These are phyloP conservation scores for Periparus ater DNA, from an alignment of 2,797 vertebrate species.

Conservation along the genomic window DNA sequence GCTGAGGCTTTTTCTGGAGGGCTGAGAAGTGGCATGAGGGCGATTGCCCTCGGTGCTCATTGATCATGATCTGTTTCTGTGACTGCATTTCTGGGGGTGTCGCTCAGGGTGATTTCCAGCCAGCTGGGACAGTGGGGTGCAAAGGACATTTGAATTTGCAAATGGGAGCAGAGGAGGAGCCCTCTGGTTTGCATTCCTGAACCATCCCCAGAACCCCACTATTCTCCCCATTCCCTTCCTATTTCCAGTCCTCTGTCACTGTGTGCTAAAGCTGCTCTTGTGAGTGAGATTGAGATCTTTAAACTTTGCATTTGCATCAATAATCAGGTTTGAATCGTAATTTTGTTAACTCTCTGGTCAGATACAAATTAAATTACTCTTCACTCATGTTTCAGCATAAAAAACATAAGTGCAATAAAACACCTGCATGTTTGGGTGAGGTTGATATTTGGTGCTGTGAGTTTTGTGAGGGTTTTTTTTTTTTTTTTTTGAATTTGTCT, in stretches of 20 bases:
- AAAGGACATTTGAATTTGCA: background rate
- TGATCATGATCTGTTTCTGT: fast-evolving
- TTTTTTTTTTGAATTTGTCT: background rate
- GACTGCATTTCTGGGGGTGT: background rate
- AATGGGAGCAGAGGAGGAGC: background rate
- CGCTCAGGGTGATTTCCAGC: background rate
- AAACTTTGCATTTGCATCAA: background rate
- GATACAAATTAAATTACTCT: background rate
- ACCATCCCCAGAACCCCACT: fast-evolving
- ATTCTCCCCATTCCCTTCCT: background rate
- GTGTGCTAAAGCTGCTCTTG: background rate
- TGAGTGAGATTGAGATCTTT: background rate
- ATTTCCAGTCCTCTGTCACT: background rate
- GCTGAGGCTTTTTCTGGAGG: background rate
- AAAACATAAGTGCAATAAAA: background rate
- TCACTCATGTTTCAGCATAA: background rate
- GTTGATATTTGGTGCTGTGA: background rate
- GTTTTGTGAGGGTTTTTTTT: background rate
- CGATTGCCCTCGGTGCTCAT: background rate
- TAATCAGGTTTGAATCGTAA: background rate
- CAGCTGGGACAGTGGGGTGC: background rate
- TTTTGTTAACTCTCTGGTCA: background rate
- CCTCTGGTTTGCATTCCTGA: background rate
- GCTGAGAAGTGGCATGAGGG: background rate
- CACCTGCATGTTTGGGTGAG: fast-evolving